Evolutionary conservation across 2,113 vertebrate genomes (phyloP).

Genomic region (Pteruthius melanotis): DNA sequence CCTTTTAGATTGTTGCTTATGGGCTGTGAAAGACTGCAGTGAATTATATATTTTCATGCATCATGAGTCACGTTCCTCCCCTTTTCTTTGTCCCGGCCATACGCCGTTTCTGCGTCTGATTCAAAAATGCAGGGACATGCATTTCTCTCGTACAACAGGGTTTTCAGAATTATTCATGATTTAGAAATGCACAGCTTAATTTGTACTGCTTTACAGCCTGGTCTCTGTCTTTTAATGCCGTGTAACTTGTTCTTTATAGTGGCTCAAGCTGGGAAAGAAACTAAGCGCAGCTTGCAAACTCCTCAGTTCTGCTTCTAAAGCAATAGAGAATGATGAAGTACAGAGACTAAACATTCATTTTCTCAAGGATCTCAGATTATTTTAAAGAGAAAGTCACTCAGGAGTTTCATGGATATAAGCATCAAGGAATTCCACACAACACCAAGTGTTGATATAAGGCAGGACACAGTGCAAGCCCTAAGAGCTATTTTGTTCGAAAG

Average conservation of each 20-base stretch:
- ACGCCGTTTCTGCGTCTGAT: accelerated
- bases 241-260: slow-evolving; percentile 17
- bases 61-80: neutral
- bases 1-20: neutral
- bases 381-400: slow-evolving; percentile 1
- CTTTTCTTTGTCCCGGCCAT: neutral
- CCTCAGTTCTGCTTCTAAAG: slow-evolving; percentile 23
- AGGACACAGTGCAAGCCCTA: neutral
- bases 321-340: slow-evolving; percentile 15
- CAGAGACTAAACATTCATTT: slow-evolving; percentile 1
- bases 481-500: neutral
- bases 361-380: neutral
- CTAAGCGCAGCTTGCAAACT: slow-evolving; percentile 16
- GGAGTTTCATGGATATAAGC: neutral
- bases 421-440: neutral
- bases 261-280: slow-evolving; percentile 42
- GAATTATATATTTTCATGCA: neutral
- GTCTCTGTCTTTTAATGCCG: neutral
- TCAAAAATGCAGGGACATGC: neutral
- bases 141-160: neutral
- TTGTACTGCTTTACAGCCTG: slow-evolving; percentile 13
- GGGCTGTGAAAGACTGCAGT: neutral
- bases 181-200: slow-evolving; percentile 26
- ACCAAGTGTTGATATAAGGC: neutral
- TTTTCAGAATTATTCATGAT: slow-evolving; percentile 41